phyloP scores from a whole-genome alignment of 1,140 invertebrate species.

The Sycophila sp. region DNA sequence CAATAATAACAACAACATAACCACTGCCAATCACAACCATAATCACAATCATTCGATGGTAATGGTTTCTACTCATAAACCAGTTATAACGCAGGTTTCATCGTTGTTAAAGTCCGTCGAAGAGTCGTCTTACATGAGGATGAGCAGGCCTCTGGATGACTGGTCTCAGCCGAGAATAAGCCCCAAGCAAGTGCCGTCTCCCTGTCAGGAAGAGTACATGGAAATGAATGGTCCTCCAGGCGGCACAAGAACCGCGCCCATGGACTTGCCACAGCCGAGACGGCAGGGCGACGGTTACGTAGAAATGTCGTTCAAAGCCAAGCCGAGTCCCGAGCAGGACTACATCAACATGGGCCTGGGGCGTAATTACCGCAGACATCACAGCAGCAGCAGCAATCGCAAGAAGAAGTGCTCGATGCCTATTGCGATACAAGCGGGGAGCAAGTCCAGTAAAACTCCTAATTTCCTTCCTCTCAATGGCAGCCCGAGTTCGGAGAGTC shows the following conservation, averaged over 20 bases:
- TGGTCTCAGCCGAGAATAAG: constrained; percentile 54
- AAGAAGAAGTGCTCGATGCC: constrained; percentile 70
- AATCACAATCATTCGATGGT: constrained; percentile 57
- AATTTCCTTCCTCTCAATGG: constrained; percentile 59
- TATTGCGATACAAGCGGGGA: constrained; percentile 69
- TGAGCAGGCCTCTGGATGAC: constrained; percentile 55
- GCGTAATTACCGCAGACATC: constrained; percentile 42
- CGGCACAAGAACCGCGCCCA: constrained; percentile 57
- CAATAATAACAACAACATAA: constrained; percentile 58
- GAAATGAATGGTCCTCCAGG: constrained; percentile 64
- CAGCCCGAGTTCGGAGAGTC: constrained; percentile 59
- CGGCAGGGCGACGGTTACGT: constrained; percentile 70
- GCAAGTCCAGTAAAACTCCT: constrained; percentile 59
- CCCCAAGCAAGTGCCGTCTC: constrained; percentile 59
- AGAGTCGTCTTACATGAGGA: constrained; percentile 58
- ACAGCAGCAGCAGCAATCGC: constrained; percentile 48
- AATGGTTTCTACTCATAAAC: constrained; percentile 54
- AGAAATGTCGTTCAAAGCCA: constrained; percentile 69
- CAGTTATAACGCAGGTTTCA: constrained; percentile 47
- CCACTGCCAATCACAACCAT: constrained; percentile 61
- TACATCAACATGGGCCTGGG: constrained; percentile 62
- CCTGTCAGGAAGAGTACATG: constrained; percentile 60
- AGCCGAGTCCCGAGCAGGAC: constrained; percentile 57
- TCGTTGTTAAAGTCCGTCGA: constrained; percentile 58
- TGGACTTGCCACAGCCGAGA: constrained; percentile 63